These are phyloP conservation scores for Margarornis squamiger DNA, from an alignment of 2,797 vertebrate genomes.

Conservation along the genomic window DNA sequence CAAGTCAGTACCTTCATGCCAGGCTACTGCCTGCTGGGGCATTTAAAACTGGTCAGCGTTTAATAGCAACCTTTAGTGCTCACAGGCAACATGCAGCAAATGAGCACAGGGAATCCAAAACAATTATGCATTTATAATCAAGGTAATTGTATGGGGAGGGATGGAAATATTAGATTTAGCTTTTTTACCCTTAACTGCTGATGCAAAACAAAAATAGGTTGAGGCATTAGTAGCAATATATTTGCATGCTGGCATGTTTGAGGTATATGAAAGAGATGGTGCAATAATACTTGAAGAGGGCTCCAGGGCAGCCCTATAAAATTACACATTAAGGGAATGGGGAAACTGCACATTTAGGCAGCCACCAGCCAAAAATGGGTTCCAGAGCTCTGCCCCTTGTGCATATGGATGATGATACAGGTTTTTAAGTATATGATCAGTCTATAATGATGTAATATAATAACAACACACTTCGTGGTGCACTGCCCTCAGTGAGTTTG, in stretches of 20 bases:
- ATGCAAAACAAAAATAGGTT: conserved; percentile 22
- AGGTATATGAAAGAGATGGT: not conserved
- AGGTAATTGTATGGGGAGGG: not conserved
- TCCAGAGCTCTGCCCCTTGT: not conserved
- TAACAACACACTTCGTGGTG: not conserved
- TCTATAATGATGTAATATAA: not conserved
- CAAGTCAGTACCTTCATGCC: not conserved
- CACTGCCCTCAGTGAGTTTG: not conserved
- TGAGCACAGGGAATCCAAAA: not conserved
- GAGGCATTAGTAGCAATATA: not conserved
- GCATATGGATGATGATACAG: not conserved
- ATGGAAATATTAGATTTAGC: not conserved
- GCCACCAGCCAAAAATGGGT: not conserved
- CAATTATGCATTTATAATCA: not conserved
- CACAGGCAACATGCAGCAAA: not conserved
- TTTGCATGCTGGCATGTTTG: not conserved
- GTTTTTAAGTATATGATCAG: not conserved
- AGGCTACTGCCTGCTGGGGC: conserved; percentile 27
- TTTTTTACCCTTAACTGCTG: not conserved
- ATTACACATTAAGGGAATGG: not conserved
- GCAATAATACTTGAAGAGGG: not conserved
- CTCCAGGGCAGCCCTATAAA: conserved; percentile 21
- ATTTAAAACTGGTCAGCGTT: not conserved
- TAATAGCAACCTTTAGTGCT: not conserved
- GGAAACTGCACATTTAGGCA: not conserved